phyloP scores from a whole-genome alignment of 1,140 invertebrate species.

The Lepidurus arcticus region DNA sequence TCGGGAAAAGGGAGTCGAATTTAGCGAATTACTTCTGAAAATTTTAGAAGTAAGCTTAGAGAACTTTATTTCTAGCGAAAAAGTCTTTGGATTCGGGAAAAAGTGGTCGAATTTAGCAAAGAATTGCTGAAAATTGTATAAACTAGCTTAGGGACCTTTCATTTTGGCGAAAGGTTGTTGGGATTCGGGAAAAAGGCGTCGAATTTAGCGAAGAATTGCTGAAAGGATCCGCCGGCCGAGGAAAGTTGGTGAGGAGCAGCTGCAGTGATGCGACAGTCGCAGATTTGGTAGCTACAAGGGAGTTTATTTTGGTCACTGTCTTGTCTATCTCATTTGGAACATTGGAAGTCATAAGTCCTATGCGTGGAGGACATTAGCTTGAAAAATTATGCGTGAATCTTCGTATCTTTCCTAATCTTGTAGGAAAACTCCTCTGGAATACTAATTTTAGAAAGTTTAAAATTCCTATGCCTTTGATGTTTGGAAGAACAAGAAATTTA shows the following conservation, averaged over 20 bases:
- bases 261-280: conserved; percentile 17
- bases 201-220: background rate
- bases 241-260: background rate
- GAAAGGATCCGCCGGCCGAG: background rate
- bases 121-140: background rate
- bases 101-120: background rate
- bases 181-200: background rate
- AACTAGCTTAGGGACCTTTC: background rate
- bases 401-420: too few species aligned
- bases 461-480: background rate
- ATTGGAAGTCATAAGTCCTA: background rate
- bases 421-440: background rate
- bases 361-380: background rate
- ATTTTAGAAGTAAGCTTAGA: too few species aligned
- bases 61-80: background rate
- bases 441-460: background rate
- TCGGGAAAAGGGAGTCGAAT: too few species aligned
- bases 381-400: too few species aligned
- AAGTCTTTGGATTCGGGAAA: background rate
- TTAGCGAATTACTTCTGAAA: too few species aligned
- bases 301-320: conserved; percentile 15
- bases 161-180: background rate
- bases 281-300: background rate
- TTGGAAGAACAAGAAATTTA: background rate
- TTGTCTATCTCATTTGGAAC: background rate